Conservation (phyloP, 2,113 vertebrate species). For the Lagenorhynchus albirostris region DNA sequence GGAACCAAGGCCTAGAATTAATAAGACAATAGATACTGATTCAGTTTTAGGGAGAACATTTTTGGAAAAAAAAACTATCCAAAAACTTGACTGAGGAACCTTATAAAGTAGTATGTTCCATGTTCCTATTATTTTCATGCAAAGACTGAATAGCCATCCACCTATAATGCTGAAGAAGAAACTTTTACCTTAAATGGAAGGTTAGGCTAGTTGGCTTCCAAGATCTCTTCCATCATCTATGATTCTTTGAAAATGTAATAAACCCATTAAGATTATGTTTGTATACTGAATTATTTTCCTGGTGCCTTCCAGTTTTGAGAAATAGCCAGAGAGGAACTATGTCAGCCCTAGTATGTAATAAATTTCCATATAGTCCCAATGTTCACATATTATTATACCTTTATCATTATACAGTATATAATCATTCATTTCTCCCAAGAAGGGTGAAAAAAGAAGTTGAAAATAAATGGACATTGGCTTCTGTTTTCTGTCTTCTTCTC, state of each 20-base stretch:
- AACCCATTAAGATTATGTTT: neutral
- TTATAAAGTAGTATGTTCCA: neutral
- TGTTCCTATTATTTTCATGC: neutral
- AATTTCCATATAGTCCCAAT: neutral
- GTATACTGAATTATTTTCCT: neutral
- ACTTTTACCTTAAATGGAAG: neutral
- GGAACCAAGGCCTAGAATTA: neutral
- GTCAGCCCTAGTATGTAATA: neutral
- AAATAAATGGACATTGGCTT: neutral
- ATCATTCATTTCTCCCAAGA: neutral
- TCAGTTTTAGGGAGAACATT: neutral
- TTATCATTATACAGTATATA: neutral
- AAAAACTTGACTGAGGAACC: neutral
- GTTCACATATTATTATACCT: neutral
- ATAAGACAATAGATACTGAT: neutral
- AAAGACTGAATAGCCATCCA: neutral
- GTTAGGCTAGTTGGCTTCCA: neutral
- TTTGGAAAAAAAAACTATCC: neutral
- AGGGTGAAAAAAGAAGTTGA: neutral
- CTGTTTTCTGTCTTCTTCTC: neutral
- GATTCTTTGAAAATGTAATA: neutral
- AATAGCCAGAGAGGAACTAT: neutral
- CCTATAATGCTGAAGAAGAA: neutral
- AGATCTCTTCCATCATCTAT: neutral
- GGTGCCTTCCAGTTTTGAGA: neutral